Evolutionary conservation across 2,888 invertebrate species (phyloP).

Genomic region (Gibbula magus): DNA sequence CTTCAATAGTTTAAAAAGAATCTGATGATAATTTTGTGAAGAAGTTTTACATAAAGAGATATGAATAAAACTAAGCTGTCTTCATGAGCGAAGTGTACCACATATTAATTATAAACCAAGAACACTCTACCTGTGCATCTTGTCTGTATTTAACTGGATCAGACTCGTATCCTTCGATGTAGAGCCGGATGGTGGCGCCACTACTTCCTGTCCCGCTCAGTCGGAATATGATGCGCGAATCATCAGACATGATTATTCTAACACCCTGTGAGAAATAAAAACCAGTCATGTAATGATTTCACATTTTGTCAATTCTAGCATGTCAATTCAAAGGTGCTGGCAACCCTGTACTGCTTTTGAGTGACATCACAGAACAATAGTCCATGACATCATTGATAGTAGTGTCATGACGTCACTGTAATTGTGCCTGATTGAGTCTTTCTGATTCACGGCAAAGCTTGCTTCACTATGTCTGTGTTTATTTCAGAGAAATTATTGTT

Average conservation of each 20-base stretch:
- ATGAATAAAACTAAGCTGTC: not conserved
- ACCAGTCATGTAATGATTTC: not conserved
- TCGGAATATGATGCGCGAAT: slow-evolving; percentile 93
- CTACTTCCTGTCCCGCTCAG: slow-evolving; percentile 98
- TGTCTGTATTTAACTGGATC: slow-evolving; percentile 77
- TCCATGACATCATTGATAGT: too few relatives aligned
- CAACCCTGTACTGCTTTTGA: too few relatives aligned
- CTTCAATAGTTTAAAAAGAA: too few relatives aligned
- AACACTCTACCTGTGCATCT: slow-evolving; percentile 76
- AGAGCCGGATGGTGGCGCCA: slow-evolving; percentile 96
- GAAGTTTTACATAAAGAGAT: not conserved
- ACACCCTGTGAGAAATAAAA: slow-evolving; percentile 82
- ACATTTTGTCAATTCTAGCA: too few relatives aligned
- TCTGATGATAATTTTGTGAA: not conserved
- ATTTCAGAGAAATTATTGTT: too few relatives aligned
- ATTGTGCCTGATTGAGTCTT: too few relatives aligned
- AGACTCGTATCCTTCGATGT: slow-evolving; percentile 92
- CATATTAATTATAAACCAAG: too few relatives aligned
- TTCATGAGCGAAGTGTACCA: not conserved
- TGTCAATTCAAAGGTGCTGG: too few relatives aligned
- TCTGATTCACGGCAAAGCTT: too few relatives aligned
- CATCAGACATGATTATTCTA: slow-evolving; percentile 94
- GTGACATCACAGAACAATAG: too few relatives aligned
- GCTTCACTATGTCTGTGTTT: too few relatives aligned
- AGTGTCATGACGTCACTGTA: too few relatives aligned